Evolutionary conservation across 2,113 vertebrate genomes (phyloP).

Genomic region (Hymenochirus boettgeri): DNA sequence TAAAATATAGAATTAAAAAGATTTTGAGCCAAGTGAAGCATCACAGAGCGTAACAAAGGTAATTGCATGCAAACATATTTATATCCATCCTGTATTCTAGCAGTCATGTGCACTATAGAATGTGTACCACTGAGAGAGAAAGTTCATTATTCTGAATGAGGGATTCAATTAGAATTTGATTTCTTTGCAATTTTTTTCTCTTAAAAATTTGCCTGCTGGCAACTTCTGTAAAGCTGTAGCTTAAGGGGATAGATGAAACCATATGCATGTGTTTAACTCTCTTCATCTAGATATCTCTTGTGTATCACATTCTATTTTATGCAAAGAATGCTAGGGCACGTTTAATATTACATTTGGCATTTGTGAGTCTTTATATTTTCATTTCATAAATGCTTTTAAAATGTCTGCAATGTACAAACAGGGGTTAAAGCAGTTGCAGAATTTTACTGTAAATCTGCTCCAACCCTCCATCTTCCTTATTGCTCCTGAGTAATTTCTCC

Average conservation of each 20-base stretch:
- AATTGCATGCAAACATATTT: constrained; percentile 8
- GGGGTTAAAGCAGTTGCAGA: too few species aligned
- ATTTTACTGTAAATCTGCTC: too few species aligned
- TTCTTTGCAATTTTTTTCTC: neutral
- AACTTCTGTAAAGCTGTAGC: neutral
- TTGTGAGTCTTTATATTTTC: too few species aligned
- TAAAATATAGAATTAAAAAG: neutral
- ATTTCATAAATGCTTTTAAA: too few species aligned
- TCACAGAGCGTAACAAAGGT: neutral
- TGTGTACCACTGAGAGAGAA: neutral
- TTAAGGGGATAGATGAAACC: neutral
- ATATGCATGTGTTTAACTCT: neutral
- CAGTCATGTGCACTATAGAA: neutral
- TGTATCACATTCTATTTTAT: too few species aligned
- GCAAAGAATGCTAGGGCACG: too few species aligned
- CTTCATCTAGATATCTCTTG: too few species aligned
- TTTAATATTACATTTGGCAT: too few species aligned
- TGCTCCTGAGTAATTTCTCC: too few species aligned
- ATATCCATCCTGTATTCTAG: neutral
- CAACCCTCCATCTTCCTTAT: too few species aligned
- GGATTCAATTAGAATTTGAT: constrained; percentile 5
- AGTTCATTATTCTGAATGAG: constrained; percentile 5
- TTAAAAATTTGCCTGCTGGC: neutral
- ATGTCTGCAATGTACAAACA: too few species aligned
- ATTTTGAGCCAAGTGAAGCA: neutral